A percentile compares a stretch with the other conserved stretches of the same genome.
Evolutionary conservation across 2,113 vertebrate genomes (phyloP).

Genomic region (Leucoraja erinaceus): DNA sequence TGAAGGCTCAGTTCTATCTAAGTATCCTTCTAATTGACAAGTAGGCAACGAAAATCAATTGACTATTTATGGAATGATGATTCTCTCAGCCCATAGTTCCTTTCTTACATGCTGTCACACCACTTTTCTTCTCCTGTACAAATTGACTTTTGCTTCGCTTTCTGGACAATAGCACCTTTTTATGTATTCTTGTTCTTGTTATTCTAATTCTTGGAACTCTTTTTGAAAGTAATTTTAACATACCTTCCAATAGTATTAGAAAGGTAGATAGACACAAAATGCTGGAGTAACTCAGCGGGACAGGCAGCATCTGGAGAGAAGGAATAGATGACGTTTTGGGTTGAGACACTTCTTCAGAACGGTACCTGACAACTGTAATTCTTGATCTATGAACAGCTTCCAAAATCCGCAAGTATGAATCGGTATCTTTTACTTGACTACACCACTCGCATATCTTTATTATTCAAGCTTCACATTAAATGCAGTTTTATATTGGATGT

Average conservation of each 20-base stretch:
- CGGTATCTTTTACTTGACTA: neutral
- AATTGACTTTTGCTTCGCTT: neutral
- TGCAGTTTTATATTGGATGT: neutral
- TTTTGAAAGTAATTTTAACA: neutral
- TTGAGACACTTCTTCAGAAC: too few species aligned
- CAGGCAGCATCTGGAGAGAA: too few species aligned
- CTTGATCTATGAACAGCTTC: neutral
- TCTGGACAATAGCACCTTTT: neutral
- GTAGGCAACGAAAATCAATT: neutral
- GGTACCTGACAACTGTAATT: neutral
- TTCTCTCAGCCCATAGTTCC: neutral
- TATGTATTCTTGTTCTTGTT: neutral
- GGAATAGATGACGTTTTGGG: too few species aligned
- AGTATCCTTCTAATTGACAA: neutral
- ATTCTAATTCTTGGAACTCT: neutral
- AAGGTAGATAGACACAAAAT: neutral
- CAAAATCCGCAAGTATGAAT: neutral
- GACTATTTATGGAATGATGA: neutral
- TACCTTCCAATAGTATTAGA: neutral
- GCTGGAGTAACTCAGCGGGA: too few species aligned
- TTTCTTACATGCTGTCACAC: neutral
- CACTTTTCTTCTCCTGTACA: neutral
- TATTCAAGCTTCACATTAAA: neutral
- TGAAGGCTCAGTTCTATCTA: neutral
- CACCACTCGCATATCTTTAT: neutral